Percentiles rank a stretch among this genome's conserved stretches.
phyloP scores from a whole-genome alignment of 1,140 invertebrate genomes.

The Glomeris maerens region DNA sequence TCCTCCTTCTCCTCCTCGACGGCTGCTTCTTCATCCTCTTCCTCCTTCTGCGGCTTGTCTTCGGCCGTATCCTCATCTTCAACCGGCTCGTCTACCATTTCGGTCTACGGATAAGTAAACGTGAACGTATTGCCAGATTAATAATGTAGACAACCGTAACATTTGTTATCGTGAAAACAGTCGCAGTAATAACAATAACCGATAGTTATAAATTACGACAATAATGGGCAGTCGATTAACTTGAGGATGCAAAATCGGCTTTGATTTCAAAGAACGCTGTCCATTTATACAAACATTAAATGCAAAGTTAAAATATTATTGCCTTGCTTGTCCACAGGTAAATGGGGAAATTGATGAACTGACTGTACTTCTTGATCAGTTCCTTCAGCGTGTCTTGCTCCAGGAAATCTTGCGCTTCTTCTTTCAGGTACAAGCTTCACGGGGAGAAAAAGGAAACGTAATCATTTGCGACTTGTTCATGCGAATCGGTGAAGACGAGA shows the following conservation, averaged over 20 bases:
- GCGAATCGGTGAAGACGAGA: slow-evolving; percentile 13
- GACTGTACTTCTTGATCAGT: slow-evolving; percentile 93
- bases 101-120: slow-evolving; percentile 42
- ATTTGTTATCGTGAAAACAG: too few relatives aligned
- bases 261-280: too few relatives aligned
- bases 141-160: too few relatives aligned
- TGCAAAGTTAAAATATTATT: too few relatives aligned
- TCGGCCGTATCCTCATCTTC: slow-evolving; percentile 49
- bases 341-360: slow-evolving; percentile 99
- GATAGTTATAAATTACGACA: too few relatives aligned
- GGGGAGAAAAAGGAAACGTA: slow-evolving; percentile 10
- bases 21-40: slow-evolving; percentile 39
- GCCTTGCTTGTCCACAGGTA: slow-evolving; percentile 86
- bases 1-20: slow-evolving; percentile 56
- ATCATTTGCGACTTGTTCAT: not conserved
- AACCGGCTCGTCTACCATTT: slow-evolving; percentile 66
- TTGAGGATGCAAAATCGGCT: too few relatives aligned
- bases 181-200: too few relatives aligned
- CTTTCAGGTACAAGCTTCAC: slow-evolving; percentile 75
- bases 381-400: slow-evolving; percentile 79
- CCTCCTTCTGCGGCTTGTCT: slow-evolving; percentile 37
- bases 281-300: too few relatives aligned
- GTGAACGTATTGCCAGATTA: too few relatives aligned
- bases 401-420: slow-evolving; percentile 90
- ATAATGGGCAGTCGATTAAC: too few relatives aligned